Conservation (phyloP, 1,140 invertebrate genomes). For the Whitmania pigra region DNA sequence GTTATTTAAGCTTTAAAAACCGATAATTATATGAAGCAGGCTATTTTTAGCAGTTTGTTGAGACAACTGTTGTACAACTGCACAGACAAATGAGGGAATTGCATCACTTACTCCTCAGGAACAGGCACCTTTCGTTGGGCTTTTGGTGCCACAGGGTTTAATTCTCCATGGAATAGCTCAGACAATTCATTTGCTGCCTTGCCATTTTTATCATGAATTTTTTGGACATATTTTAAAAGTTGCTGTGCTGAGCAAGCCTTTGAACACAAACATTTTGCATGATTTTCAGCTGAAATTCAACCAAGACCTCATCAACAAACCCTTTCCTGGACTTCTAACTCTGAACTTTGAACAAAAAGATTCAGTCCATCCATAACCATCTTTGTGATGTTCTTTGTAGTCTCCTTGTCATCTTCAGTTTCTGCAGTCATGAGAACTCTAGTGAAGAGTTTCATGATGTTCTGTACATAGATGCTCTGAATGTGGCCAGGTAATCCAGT, state of each 20-base stretch:
- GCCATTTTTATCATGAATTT: constrained; percentile 42
- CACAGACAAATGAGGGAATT: background rate
- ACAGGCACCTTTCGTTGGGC: constrained; percentile 95
- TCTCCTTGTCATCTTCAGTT: constrained; percentile 47
- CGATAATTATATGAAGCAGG: too few relatives aligned
- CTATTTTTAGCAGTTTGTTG: too few relatives aligned
- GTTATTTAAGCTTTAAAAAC: background rate
- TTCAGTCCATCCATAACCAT: constrained; percentile 62
- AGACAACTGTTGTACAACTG: background rate
- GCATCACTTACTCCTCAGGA: constrained; percentile 62
- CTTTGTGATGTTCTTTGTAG: constrained; percentile 54
- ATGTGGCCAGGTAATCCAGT: constrained; percentile 76
- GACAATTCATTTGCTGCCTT: constrained; percentile 43
- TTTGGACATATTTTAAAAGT: constrained; percentile 58
- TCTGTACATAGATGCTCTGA: constrained; percentile 84
- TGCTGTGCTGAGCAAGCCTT: constrained; percentile 53
- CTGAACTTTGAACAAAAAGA: constrained; percentile 71
- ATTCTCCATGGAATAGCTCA: constrained; percentile 63
- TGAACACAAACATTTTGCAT: constrained; percentile 15
- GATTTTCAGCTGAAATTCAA: background rate
- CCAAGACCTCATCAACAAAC: constrained; percentile 44
- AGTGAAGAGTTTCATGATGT: constrained; percentile 79
- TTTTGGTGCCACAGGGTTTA: constrained; percentile 96
- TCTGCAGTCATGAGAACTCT: constrained; percentile 60
- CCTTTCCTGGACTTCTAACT: constrained; percentile 90